Percentiles rank a stretch among this genome's conserved stretches.
These are phyloP conservation scores for Drosophila helvetica DNA, from an alignment of 2,888 invertebrate species.

Conservation along the genomic window DNA sequence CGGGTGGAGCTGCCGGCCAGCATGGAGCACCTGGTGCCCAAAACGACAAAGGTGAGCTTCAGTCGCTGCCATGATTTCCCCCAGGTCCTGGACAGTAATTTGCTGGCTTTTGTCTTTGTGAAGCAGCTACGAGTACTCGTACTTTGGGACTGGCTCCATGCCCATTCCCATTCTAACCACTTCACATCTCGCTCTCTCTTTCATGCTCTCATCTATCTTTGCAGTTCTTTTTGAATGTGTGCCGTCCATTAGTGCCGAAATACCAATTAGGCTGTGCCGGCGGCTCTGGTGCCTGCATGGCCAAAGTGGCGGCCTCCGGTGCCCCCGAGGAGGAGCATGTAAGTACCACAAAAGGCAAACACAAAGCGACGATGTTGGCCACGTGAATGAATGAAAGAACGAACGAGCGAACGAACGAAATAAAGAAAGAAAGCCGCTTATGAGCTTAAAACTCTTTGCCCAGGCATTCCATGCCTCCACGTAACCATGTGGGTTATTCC, in stretches of 20 bases:
- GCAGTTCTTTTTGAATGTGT: conserved; percentile 83
- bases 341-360: conserved; percentile 54
- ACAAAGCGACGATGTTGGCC: conserved; percentile 19
- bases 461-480: conserved; percentile 38
- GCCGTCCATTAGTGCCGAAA: conserved; percentile 83
- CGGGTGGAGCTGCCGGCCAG: conserved; percentile 73
- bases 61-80: conserved; percentile 59
- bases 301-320: conserved; percentile 73
- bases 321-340: conserved; percentile 83
- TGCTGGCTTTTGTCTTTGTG: conserved; percentile 44
- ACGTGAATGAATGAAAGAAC: conserved; percentile 6
- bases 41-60: conserved; percentile 79
- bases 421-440: conserved; percentile 61
- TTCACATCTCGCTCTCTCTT: conserved; percentile 5
- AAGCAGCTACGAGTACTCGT: not conserved
- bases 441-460: conserved; percentile 47
- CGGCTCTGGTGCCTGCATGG: conserved; percentile 82
- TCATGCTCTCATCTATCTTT: conserved; percentile 25
- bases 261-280: conserved; percentile 83
- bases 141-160: not conserved
- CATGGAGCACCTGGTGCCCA: conserved; percentile 70
- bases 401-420: not conserved
- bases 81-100: conserved; percentile 40
- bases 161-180: conserved; percentile 12
- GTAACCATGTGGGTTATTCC: not conserved